These are phyloP conservation scores for Colius striatus DNA, from an alignment of 2,113 vertebrate genomes.

Conservation along the genomic window DNA sequence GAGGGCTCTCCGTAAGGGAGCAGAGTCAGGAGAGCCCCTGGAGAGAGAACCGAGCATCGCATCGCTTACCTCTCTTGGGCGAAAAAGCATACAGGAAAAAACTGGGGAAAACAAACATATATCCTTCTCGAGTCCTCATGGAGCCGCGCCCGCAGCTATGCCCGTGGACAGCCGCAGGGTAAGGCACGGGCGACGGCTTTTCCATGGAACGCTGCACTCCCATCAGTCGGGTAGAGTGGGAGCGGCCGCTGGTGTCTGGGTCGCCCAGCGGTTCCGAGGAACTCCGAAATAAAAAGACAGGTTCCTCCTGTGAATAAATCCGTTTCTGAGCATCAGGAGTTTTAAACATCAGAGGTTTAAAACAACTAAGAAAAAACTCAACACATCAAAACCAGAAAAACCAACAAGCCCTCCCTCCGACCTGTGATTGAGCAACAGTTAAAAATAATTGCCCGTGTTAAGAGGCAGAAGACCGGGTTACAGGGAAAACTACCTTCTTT, in stretches of 20 bases:
- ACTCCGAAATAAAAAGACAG: neutral
- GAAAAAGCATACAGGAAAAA: neutral
- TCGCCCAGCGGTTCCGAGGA: neutral
- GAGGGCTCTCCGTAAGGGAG: neutral
- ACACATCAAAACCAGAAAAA: no score
- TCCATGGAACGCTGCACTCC: neutral
- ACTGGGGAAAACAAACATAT: neutral
- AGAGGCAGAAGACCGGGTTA: constrained; percentile 13
- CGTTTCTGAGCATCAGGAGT: neutral
- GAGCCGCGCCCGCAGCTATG: neutral
- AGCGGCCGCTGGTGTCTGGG: accelerated
- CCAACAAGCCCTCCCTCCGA: neutral
- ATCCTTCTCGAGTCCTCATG: neutral
- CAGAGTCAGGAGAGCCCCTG: accelerated
- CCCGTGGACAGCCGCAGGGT: neutral
- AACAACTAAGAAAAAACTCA: neutral
- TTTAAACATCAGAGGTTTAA: neutral
- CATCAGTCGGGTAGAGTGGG: no score
- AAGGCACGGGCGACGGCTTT: neutral
- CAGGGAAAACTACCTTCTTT: constrained; percentile 10
- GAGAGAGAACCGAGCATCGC: neutral
- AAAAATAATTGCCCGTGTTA: constrained; percentile 57
- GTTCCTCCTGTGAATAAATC: neutral
- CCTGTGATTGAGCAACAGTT: constrained; percentile 9
- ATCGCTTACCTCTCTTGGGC: constrained; percentile 3